A percentile compares a stretch with the other conserved stretches of the same genome.
phyloP scores from a whole-genome alignment of 1,140 invertebrate species.

The Yoshiicerus persimilis region DNA sequence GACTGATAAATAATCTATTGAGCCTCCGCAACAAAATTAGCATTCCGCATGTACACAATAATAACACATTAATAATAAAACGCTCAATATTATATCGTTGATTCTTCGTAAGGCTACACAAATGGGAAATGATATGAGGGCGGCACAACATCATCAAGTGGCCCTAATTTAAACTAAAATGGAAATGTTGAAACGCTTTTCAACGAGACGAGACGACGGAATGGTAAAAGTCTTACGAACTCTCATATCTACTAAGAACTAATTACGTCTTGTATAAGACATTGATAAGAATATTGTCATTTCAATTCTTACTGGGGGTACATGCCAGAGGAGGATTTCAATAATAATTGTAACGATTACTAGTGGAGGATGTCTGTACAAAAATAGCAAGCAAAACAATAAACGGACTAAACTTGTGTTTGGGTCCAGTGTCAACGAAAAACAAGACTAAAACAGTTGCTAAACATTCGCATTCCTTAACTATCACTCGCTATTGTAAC shows the following conservation, averaged over 20 bases:
- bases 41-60: not conserved
- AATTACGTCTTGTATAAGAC: not conserved
- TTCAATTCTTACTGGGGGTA: too few relatives aligned
- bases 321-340: too few relatives aligned
- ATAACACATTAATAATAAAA: not conserved
- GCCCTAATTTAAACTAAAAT: not conserved
- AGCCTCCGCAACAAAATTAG: not conserved
- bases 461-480: not conserved
- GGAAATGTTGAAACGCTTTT: not conserved
- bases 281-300: not conserved
- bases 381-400: not conserved
- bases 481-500: constrained; percentile 12
- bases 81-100: too few relatives aligned
- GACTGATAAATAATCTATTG: not conserved
- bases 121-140: too few relatives aligned
- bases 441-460: not conserved
- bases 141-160: too few relatives aligned
- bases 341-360: not conserved
- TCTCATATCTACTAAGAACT: not conserved
- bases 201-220: not conserved
- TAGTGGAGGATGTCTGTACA: not conserved
- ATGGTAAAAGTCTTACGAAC: not conserved
- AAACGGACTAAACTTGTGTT: not conserved
- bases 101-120: too few relatives aligned
- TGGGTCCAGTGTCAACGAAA: not conserved